Evolutionary conservation across 2,888 invertebrate genomes (phyloP).

Genomic region (Rhingia campestris): DNA sequence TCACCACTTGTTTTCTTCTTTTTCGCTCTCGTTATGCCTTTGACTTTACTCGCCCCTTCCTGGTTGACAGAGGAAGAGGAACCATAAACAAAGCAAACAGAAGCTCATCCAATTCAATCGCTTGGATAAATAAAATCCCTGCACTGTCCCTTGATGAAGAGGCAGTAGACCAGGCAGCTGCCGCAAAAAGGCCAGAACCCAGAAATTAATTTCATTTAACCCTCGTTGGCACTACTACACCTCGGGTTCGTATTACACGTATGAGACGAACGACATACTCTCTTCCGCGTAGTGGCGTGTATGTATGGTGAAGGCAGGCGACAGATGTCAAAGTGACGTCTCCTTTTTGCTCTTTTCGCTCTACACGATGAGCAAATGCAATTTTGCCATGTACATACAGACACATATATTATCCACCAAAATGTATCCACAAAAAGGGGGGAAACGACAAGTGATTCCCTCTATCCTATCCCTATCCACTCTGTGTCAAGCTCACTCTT

Average conservation of each 20-base stretch:
- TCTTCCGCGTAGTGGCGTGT: constrained; percentile 49
- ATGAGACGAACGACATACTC: constrained; percentile 17
- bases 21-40: constrained; percentile 8
- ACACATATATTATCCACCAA: not conserved
- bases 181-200: constrained; percentile 65
- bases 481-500: constrained; percentile 28
- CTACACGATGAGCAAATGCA: constrained; percentile 51
- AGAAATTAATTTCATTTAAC: constrained; percentile 71
- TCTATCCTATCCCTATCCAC: constrained; percentile 5
- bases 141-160: constrained; percentile 24
- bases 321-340: constrained; percentile 35
- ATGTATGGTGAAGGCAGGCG: constrained; percentile 6
- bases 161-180: constrained; percentile 46
- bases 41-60: constrained; percentile 17
- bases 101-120: constrained; percentile 70
- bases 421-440: constrained; percentile 1
- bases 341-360: constrained; percentile 52
- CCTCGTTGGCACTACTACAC: constrained; percentile 40
- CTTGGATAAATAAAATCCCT: constrained; percentile 68
- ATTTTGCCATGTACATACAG: constrained; percentile 21
- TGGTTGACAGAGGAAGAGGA: constrained; percentile 6
- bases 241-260: constrained; percentile 56
- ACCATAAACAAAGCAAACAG: constrained; percentile 47
- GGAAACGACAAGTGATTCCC: not conserved
- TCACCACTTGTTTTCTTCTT: constrained; percentile 1